Conservation (phyloP, 2,797 vertebrate genomes). For the Mormyrus hasselquistii region DNA sequence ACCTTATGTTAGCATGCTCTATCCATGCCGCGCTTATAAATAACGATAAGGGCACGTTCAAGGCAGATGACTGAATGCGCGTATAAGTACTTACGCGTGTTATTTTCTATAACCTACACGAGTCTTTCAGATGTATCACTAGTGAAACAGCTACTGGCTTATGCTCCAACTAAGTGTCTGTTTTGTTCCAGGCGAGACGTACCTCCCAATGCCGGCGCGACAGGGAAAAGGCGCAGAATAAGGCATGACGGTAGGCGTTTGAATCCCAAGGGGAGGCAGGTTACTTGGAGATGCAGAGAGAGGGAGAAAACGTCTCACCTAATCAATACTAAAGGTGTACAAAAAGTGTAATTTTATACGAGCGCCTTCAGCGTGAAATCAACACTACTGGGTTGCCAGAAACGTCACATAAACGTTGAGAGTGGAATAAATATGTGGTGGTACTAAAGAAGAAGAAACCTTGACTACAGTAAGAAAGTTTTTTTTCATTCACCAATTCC, state of each 20-base stretch:
- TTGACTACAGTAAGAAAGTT: neutral
- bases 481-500: neutral
- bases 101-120: neutral
- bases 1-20: neutral
- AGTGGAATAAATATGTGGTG: neutral
- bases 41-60: neutral
- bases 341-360: neutral
- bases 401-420: neutral
- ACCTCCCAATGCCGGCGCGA: neutral
- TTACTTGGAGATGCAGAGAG: neutral
- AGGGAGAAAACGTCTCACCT: neutral
- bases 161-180: neutral
- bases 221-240: neutral
- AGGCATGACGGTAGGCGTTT: neutral
- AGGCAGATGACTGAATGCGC: neutral
- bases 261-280: neutral
- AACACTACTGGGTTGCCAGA: neutral
- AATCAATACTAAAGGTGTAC: neutral
- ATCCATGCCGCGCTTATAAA: neutral
- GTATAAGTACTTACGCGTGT: neutral
- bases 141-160: neutral
- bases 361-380: neutral
- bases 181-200: conserved; percentile 8
- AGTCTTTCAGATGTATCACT: neutral
- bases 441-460: neutral